These are phyloP conservation scores for Pteropus alecto DNA, from an alignment of 2,113 vertebrate species.

Conservation along the genomic window DNA sequence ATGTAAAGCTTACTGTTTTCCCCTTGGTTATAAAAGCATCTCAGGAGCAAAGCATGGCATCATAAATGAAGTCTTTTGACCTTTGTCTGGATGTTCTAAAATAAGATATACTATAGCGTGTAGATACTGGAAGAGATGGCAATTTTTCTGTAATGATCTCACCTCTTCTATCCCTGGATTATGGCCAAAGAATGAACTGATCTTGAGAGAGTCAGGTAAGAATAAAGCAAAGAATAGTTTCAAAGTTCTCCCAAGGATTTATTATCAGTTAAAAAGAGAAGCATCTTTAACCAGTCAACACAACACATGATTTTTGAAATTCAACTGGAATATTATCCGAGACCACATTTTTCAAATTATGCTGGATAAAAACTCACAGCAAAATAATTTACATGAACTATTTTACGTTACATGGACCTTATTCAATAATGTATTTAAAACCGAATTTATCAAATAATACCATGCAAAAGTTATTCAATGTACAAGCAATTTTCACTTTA, in stretches of 20 bases:
- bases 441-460: constrained; percentile 15
- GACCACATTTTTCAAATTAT: neutral
- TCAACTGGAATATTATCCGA: neutral
- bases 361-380: neutral
- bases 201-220: neutral
- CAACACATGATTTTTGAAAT: constrained; percentile 10
- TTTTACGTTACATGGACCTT: constrained; percentile 14
- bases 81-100: neutral
- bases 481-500: constrained; percentile 14
- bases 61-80: neutral
- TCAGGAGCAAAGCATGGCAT: neutral
- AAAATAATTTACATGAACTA: neutral
- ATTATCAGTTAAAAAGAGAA: neutral
- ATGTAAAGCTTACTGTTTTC: neutral
- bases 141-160: neutral
- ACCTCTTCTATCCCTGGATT: neutral
- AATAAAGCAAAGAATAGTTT: neutral
- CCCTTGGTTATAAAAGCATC: neutral
- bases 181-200: neutral
- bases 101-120: neutral
- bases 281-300: neutral
- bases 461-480: neutral
- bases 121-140: neutral
- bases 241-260: neutral
- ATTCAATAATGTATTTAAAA: constrained; percentile 32